Evolutionary conservation across 2,888 invertebrate genomes (phyloP).

Genomic region (Hyalella azteca): DNA sequence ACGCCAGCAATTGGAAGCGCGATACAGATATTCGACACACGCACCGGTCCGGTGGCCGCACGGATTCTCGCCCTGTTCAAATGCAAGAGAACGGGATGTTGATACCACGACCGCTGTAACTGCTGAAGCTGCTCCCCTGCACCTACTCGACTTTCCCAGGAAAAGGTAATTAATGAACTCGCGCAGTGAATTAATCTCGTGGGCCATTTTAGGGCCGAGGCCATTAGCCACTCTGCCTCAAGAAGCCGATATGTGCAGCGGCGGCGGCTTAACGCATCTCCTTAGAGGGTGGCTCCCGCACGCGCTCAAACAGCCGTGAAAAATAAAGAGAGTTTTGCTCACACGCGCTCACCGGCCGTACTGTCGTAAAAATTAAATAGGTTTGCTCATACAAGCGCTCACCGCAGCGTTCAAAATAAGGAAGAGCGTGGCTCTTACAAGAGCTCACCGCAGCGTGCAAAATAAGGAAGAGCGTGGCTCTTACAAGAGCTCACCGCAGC

Average conservation of each 20-base stretch:
- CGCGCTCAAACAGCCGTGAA: too few species aligned
- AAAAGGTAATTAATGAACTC: slow-evolving; percentile 7
- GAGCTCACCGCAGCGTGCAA: too few species aligned
- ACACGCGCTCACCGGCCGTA: too few species aligned
- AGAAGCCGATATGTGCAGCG: neutral
- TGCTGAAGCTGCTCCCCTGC: neutral
- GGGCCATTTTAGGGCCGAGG: slow-evolving; percentile 16
- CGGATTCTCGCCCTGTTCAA: neutral
- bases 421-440: too few species aligned
- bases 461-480: too few species aligned
- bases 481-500: too few species aligned
- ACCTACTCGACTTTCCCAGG: neutral
- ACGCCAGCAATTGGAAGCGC: slow-evolving; percentile 19
- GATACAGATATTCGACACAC: neutral
- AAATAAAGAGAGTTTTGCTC: too few species aligned
- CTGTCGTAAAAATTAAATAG: too few species aligned
- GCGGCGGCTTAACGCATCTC: neutral
- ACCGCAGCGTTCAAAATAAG: too few species aligned
- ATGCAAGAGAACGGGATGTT: neutral
- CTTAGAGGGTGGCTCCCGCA: too few species aligned
- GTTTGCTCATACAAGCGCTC: too few species aligned
- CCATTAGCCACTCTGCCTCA: slow-evolving; percentile 14
- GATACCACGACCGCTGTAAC: neutral
- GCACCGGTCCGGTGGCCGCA: too few species aligned
- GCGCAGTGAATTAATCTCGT: slow-evolving; percentile 26